Conservation (phyloP, 1,140 invertebrate genomes). For the Calephelis nemesis region DNA sequence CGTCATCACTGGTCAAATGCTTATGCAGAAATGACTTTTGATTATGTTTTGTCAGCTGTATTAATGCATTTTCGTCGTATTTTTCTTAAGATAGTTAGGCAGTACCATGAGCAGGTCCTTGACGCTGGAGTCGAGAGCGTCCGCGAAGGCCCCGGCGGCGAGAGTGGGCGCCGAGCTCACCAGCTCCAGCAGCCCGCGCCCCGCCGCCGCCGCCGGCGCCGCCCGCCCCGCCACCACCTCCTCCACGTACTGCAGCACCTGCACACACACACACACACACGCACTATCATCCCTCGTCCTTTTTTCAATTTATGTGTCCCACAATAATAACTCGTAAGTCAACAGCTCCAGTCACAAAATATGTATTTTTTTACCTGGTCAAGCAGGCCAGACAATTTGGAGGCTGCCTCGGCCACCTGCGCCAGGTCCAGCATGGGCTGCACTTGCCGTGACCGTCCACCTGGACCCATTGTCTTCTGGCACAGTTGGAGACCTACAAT, state of each 20-base stretch:
- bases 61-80: too few relatives aligned
- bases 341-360: too few relatives aligned
- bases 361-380: conserved; percentile 79
- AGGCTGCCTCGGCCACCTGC: conserved; percentile 90
- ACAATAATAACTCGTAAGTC: too few relatives aligned
- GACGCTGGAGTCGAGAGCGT: conserved; percentile 97
- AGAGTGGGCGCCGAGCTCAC: conserved; percentile 95
- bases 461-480: conserved; percentile 85
- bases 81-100: background rate
- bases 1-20: too few relatives aligned
- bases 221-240: conserved; percentile 89
- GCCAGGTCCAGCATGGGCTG: conserved; percentile 92
- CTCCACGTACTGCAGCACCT: conserved; percentile 92
- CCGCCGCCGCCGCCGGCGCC: conserved; percentile 88
- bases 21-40: too few relatives aligned
- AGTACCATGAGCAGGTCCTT: conserved; percentile 90
- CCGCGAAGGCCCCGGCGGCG: conserved; percentile 92
- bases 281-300: too few relatives aligned
- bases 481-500: conserved; percentile 88
- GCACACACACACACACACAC: conserved; percentile 10
- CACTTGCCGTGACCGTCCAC: conserved; percentile 81
- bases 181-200: conserved; percentile 91
- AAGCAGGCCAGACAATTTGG: conserved; percentile 87
- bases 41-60: too few relatives aligned
- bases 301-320: too few relatives aligned